These are phyloP conservation scores for Apogon talboti DNA, from an alignment of 2,797 vertebrate species.

Conservation along the genomic window DNA sequence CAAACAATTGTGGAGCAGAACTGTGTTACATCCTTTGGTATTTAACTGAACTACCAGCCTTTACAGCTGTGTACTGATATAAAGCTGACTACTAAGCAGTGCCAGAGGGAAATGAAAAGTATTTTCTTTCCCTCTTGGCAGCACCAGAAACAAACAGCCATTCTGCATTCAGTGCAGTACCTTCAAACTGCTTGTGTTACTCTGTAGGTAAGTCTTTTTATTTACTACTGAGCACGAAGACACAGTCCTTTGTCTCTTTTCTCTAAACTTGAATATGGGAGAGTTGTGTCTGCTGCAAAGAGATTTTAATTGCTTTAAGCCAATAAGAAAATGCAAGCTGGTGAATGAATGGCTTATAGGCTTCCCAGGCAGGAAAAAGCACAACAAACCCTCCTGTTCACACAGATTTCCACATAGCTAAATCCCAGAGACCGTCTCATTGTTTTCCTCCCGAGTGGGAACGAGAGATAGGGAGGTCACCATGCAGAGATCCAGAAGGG, in stretches of 20 bases:
- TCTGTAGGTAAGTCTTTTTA: constrained; percentile 43
- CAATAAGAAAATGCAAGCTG: constrained; percentile 61
- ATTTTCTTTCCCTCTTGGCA: constrained; percentile 22
- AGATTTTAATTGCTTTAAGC: constrained; percentile 75
- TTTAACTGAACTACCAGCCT: neutral
- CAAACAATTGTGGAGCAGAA: neutral
- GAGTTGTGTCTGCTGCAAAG: constrained; percentile 36
- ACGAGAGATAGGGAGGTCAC: constrained; percentile 49
- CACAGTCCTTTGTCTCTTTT: constrained; percentile 46
- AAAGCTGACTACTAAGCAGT: constrained; percentile 22
- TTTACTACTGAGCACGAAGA: constrained; percentile 46
- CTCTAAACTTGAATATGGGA: constrained; percentile 37
- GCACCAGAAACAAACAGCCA: neutral
- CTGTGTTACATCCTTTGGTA: neutral
- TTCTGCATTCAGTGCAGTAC: constrained; percentile 14
- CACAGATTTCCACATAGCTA: constrained; percentile 51
- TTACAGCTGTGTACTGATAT: constrained; percentile 5
- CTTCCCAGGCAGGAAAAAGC: constrained; percentile 49
- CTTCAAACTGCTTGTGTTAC: constrained; percentile 19
- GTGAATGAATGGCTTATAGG: constrained; percentile 53
- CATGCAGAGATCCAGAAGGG: constrained; percentile 16
- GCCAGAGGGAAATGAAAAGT: constrained; percentile 17
- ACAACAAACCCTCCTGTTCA: constrained; percentile 54
- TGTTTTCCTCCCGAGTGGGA: constrained; percentile 56
- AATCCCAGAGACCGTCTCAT: constrained; percentile 58